A percentile compares a stretch with the other conserved stretches of the same genome.
phyloP scores from a whole-genome alignment of 2,888 invertebrate genomes.

The Melinopterus prodromus region DNA sequence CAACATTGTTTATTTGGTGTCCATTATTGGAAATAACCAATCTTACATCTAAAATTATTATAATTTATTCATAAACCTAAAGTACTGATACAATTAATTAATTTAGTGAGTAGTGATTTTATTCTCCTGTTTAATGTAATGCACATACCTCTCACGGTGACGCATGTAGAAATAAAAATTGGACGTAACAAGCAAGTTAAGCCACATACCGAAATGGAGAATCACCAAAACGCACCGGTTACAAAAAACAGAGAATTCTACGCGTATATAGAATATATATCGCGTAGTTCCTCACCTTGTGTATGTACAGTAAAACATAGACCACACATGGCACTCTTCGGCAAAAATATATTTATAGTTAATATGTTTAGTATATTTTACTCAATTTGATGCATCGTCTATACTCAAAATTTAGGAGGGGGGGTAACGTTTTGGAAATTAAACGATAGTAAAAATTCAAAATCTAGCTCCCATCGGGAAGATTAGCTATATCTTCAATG shows the following conservation, averaged over 20 bases:
- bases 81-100: constrained; percentile 36
- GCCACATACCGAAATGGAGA: constrained; percentile 9
- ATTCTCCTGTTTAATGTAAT: constrained; percentile 11
- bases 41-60: constrained; percentile 38
- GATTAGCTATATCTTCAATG: constrained; percentile 4
- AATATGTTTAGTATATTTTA: background rate
- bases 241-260: background rate
- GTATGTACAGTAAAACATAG: constrained; percentile 31
- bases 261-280: constrained; percentile 8
- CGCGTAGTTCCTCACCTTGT: constrained; percentile 9
- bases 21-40: constrained; percentile 33
- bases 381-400: constrained; percentile 30
- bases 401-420: constrained; percentile 26
- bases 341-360: constrained; percentile 31
- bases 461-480: background rate
- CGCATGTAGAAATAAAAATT: background rate
- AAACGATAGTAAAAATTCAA: constrained; percentile 6
- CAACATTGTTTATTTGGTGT: constrained; percentile 38
- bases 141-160: constrained; percentile 11
- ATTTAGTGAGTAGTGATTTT: constrained; percentile 24
- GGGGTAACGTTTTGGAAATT: constrained; percentile 19
- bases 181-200: constrained; percentile 14
- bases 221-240: background rate
- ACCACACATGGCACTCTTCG: constrained; percentile 38
- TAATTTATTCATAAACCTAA: constrained; percentile 38